Percentiles rank a stretch among this genome's conserved stretches.
Evolutionary conservation across 1,140 invertebrate species (phyloP).

Genomic region (Cryptotermes secundus): DNA sequence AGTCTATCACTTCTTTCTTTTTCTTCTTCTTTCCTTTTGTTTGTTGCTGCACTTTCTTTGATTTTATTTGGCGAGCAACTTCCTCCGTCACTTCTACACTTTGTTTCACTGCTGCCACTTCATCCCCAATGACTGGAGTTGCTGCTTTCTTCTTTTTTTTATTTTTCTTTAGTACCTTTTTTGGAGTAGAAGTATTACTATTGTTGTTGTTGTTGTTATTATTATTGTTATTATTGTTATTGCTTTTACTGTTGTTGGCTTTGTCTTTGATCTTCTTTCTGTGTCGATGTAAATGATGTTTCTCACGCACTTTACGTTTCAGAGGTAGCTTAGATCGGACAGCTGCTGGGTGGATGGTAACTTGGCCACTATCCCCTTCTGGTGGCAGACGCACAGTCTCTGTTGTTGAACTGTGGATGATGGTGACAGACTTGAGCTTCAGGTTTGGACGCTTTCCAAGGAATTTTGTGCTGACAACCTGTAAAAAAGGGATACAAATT

Average conservation of each 20-base stretch:
- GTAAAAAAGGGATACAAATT: constrained; percentile 36
- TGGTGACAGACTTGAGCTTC: constrained; percentile 79
- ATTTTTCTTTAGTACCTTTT: constrained; percentile 18
- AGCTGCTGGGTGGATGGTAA: constrained; percentile 68
- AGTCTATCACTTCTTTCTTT: constrained; percentile 76
- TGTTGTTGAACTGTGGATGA: constrained; percentile 81
- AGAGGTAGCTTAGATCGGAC: constrained; percentile 72
- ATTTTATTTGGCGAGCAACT: constrained; percentile 32
- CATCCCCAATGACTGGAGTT: neutral
- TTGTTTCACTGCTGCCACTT: neutral
- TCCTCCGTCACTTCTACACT: constrained; percentile 31
- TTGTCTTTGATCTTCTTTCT: constrained; percentile 45
- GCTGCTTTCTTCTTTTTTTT: constrained; percentile 33
- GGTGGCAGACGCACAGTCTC: constrained; percentile 78
- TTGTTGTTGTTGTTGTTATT: no score
- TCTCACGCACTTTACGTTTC: constrained; percentile 70
- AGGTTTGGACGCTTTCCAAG: constrained; percentile 72
- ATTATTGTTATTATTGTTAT: neutral
- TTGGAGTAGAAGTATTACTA: neutral
- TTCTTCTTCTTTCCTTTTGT: constrained; percentile 45
- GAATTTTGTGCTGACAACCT: constrained; percentile 76
- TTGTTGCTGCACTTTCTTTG: constrained; percentile 14
- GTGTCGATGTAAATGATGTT: constrained; percentile 34
- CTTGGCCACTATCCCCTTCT: constrained; percentile 58
- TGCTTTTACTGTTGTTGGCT: constrained; percentile 24